Percentiles rank a stretch among this genome's conserved stretches.
These are phyloP conservation scores for Sinohyriopsis cumingii DNA, from an alignment of 2,888 invertebrate genomes.

Conservation along the genomic window DNA sequence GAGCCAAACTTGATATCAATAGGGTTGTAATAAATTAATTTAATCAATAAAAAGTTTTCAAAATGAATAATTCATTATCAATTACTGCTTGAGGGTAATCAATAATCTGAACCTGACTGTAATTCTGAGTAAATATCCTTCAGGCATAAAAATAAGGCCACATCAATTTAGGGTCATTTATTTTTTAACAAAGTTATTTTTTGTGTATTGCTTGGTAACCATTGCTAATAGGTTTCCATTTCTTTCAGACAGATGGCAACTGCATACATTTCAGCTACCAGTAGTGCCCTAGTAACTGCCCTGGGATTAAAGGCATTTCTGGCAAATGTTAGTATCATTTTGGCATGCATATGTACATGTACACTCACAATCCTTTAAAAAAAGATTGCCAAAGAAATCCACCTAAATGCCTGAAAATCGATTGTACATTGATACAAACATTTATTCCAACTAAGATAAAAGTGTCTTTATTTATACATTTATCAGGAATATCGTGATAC, in stretches of 20 bases:
- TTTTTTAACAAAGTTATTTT: slow-evolving; percentile 1
- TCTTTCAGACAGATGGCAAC: slow-evolving; percentile 77
- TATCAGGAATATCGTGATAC: background rate
- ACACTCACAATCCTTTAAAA: too few species aligned
- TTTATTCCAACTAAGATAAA: background rate
- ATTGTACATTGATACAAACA: background rate
- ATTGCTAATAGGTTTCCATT: slow-evolving; percentile 5
- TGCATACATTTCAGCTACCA: slow-evolving; percentile 91
- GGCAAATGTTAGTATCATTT: slow-evolving; percentile 75
- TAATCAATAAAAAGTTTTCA: too few species aligned
- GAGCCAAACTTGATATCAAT: too few species aligned
- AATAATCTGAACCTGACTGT: too few species aligned
- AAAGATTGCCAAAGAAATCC: background rate
- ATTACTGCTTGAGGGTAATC: too few species aligned
- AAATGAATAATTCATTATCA: too few species aligned
- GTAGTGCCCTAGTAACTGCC: slow-evolving; percentile 89
- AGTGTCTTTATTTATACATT: background rate
- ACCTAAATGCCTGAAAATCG: background rate
- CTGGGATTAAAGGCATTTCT: slow-evolving; percentile 87
- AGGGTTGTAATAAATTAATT: too few species aligned
- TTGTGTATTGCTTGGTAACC: background rate
- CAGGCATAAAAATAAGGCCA: too few species aligned
- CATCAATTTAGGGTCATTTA: background rate
- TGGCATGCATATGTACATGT: background rate
- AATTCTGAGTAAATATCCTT: too few species aligned